These are phyloP conservation scores for Bemisia tabaci DNA, from an alignment of 1,140 invertebrate species.

Conservation along the genomic window DNA sequence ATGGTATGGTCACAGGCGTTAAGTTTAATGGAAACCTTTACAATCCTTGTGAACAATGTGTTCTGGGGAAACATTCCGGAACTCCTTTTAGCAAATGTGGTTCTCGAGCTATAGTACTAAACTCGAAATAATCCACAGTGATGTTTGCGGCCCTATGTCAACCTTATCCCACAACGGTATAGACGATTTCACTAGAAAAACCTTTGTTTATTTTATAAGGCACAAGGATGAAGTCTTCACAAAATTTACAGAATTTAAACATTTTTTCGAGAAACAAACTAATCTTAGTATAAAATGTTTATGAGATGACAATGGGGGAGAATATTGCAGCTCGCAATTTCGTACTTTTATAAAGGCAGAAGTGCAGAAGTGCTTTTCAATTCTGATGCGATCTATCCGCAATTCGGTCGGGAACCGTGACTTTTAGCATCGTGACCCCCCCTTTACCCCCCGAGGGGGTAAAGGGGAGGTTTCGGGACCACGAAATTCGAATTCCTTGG, in stretches of 20 bases:
- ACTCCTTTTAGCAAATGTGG: background rate
- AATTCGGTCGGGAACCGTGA: too few relatives aligned
- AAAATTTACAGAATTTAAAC: background rate
- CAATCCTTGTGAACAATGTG: background rate
- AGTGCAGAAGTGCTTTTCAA: too few relatives aligned
- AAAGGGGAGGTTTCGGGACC: too few relatives aligned
- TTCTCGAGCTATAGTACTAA: background rate
- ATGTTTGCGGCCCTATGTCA: slow-evolving; percentile 33
- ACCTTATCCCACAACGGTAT: slow-evolving; percentile 28
- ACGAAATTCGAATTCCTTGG: too few relatives aligned
- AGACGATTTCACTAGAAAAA: slow-evolving; percentile 28
- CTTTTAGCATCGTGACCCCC: too few relatives aligned
- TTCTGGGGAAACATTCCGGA: background rate
- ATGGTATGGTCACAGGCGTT: background rate
- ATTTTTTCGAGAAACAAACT: background rate
- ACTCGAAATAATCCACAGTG: slow-evolving; percentile 19
- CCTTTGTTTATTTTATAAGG: background rate
- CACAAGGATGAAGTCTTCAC: background rate
- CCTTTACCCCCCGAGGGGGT: too few relatives aligned
- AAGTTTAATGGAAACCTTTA: background rate
- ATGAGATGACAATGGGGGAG: background rate
- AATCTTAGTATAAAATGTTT: background rate
- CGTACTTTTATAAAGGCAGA: background rate
- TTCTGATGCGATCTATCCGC: too few relatives aligned
- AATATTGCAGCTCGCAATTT: background rate